phyloP scores from a whole-genome alignment of 2,113 vertebrate species.

The Ctenomys sociabilis region DNA sequence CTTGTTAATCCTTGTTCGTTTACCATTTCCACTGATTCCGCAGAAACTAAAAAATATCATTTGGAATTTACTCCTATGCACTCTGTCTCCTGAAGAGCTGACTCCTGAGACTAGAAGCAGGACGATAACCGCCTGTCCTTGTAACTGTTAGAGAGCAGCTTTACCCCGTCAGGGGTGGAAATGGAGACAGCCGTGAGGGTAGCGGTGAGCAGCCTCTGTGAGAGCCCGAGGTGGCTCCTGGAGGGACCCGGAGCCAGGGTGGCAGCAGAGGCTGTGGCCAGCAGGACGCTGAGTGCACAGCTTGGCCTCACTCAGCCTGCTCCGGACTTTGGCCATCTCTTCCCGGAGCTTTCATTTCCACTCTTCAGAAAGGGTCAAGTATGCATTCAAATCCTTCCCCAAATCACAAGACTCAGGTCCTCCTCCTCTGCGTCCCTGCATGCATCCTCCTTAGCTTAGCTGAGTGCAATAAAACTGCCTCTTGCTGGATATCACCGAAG shows the following conservation, averaged over 20 bases:
- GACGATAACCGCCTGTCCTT: background rate
- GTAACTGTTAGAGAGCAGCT: background rate
- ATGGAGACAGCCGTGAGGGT: no score
- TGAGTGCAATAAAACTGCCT: background rate
- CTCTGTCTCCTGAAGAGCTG: background rate
- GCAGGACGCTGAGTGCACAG: conserved; percentile 34
- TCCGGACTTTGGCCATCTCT: conserved; percentile 54
- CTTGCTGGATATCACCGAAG: background rate
- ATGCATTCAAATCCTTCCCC: background rate
- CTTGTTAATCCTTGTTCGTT: conserved; percentile 4
- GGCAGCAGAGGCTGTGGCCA: background rate
- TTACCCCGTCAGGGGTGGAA: background rate
- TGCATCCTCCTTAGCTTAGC: conserved; percentile 43
- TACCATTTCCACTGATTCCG: conserved; percentile 13
- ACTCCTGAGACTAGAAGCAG: background rate
- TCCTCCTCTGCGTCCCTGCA: background rate
- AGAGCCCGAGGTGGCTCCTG: background rate
- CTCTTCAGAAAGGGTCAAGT: conserved; percentile 23
- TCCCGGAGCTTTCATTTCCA: conserved; percentile 60
- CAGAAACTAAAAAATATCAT: conserved; percentile 1
- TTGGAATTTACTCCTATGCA: background rate
- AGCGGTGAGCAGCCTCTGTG: no score
- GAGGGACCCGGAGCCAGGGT: background rate
- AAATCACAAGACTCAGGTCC: background rate
- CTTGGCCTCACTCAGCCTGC: background rate